Evolutionary conservation across 2,888 invertebrate genomes (phyloP), one percentile per base, ranked within the genome.

Genomic region (Pasiphila rectangulata): DNA sequence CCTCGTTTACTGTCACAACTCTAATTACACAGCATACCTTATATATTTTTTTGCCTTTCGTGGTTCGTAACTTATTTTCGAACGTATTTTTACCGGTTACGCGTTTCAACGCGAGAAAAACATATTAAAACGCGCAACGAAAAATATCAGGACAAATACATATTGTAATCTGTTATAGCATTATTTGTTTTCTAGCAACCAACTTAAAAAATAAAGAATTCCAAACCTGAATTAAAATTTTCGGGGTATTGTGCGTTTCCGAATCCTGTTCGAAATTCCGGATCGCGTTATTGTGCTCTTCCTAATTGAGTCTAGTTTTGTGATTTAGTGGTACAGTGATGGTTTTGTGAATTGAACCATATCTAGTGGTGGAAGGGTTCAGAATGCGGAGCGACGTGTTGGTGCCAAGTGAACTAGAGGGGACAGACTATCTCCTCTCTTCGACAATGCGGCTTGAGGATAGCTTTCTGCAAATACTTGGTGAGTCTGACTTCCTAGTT

Each of bases 361-460:
- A 66, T 56, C 57, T 51, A 55, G 67, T 67, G 57, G 48, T 55
- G 48, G 46, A 59, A 71, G 69, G 60, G 57, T 70, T 67, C 46
- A 84, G 61, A 69, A 89, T 89, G 89, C 70, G 89, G 66, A 89
- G 89, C 79, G 89, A 89, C 65, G 83, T 90, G 56, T 64, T 89
- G 63, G 76, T 73, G 51, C 88, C 89, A 36, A 87, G 85, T 57
- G 92, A 92, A 78, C 77, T 92, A 67, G 92, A 92, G 73, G 91
- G 91, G 60, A 90, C 91, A 3, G 92, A 92, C 69, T 92, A 91
- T 73, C 83, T 92, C 53, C 82, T 92, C 49, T 91, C 91, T 58
- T 91, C 91, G 54, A 91, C 91, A 9, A 91, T 92, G 76, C 81
- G 90, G 65, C 69, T 91, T 45, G 92, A 92, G 62, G 92, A 92